Base-by-base conservation (phyloP, 2,888 invertebrate species). In the Agapostemon virescens region DNA sequence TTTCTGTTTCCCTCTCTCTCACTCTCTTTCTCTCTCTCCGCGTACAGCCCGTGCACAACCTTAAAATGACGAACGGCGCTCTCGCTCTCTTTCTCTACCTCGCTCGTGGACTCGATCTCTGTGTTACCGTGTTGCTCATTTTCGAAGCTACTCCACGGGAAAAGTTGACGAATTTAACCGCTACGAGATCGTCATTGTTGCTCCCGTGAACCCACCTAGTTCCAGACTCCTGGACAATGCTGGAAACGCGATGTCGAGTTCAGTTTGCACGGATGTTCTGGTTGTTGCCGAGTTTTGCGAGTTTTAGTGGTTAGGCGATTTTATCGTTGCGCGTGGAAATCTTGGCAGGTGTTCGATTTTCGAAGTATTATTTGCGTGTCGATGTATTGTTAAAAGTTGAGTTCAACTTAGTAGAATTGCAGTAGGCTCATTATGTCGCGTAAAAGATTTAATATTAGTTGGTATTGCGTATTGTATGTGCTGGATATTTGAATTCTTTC, bases 51-150 rank as follows among this genome's bases (percentile, higher is more conserved):
- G 11, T 71, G 55, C 84, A 52, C 69, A 61, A 42, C 69, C 67
- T 74, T 82, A 82, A 88, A 84, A 84, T 78, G 82, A 81, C 75
- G 82, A 42, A 75, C 77, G 55, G 66, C 74, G 23, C 5, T 26
- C 23, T 26, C 52, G 5, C 15, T 26, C 26, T 55, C 26, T 55
- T 6, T 26, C 52, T 23, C 23, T 23, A n/a, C n/a, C 42, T 1
- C 26, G 15, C 55, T 17, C 26, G 15, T 55, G 2, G 17, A 15
- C 26, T 55, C 55, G 6, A 26, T 55, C 55, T 70, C 70, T 68
- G 70, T 58, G 79, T 69, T 77, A 70, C 78, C 66, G 67, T 77
- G 81, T 76, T 84, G 83, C 80, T 87, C 84, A 82, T 82, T 86
- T 82, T 82, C 77, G 66, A 17, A 49, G 70, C 74, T 70, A 36